phyloP scores from a whole-genome alignment of 2,797 vertebrate genomes.

The Peromyscus nudipes region DNA sequence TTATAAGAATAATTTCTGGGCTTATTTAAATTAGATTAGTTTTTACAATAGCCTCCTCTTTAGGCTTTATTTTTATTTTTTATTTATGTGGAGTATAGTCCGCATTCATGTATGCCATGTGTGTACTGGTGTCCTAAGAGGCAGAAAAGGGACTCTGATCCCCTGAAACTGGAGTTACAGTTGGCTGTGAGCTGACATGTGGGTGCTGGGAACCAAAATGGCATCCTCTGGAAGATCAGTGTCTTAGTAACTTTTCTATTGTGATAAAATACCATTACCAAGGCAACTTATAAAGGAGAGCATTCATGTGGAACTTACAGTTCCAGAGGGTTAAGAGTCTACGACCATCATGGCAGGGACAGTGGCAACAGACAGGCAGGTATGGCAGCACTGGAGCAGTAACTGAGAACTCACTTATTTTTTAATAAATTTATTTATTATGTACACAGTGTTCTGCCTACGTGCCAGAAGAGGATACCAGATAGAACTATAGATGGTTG shows the following conservation, averaged over 20 bases:
- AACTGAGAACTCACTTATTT: background rate
- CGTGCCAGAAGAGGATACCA: too few species aligned
- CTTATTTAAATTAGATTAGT: constrained; percentile 42
- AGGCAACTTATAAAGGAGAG: background rate
- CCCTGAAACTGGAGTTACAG: background rate
- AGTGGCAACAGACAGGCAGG: background rate
- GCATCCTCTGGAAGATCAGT: background rate
- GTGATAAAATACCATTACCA: background rate
- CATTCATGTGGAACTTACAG: background rate
- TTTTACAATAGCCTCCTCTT: background rate
- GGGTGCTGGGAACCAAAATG: background rate
- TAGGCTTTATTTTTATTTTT: background rate
- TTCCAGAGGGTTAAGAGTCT: background rate
- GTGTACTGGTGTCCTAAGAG: background rate
- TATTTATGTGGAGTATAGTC: background rate
- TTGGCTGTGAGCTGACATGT: background rate
- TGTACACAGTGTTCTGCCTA: too few species aligned
- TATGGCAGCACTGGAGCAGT: background rate
- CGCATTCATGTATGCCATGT: background rate
- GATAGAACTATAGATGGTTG: too few species aligned
- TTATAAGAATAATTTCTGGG: background rate
- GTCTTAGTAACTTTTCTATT: background rate
- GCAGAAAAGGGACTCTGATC: background rate
- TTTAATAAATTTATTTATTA: too few species aligned
- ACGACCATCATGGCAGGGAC: background rate